phyloP scores from a whole-genome alignment of 2,888 invertebrate species.

The Clepsis dumicolana region DNA sequence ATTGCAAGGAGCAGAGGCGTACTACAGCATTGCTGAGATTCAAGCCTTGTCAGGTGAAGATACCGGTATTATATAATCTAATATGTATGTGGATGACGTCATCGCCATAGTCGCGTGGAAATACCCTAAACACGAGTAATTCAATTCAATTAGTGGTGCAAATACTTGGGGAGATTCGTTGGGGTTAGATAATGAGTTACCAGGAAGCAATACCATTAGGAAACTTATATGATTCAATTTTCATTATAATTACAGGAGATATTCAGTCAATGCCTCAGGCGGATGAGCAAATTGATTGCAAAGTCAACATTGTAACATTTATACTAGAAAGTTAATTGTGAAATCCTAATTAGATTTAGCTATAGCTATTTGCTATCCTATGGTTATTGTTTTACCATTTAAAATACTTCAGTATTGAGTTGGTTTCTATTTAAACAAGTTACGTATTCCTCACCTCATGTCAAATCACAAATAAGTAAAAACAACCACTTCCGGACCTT shows the following conservation, averaged over 20 bases:
- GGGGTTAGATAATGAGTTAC: conserved; percentile 38
- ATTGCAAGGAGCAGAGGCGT: conserved; percentile 23
- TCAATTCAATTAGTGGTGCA: conserved; percentile 42
- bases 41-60: conserved; percentile 15
- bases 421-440: neutral
- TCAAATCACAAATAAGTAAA: conserved; percentile 30
- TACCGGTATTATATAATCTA: conserved; percentile 10
- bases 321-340: neutral
- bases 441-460: neutral
- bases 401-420: neutral
- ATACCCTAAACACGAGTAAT: conserved; percentile 32
- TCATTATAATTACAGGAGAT: neutral
- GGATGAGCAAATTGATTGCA: neutral
- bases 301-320: neutral
- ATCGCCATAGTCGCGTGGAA: conserved; percentile 15
- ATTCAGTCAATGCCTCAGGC: neutral
- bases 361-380: neutral
- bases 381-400: neutral
- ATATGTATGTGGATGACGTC: conserved; percentile 33
- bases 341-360: neutral
- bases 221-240: conserved; percentile 20
- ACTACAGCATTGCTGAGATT: conserved; percentile 32
- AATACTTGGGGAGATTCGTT: conserved; percentile 32
- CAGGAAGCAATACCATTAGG: conserved; percentile 27
- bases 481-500: conserved; percentile 33